Percentiles rank a stretch among this genome's conserved stretches.
These are phyloP conservation scores for Podarcis raffonei DNA, from an alignment of 2,113 vertebrate species.

Conservation along the genomic window DNA sequence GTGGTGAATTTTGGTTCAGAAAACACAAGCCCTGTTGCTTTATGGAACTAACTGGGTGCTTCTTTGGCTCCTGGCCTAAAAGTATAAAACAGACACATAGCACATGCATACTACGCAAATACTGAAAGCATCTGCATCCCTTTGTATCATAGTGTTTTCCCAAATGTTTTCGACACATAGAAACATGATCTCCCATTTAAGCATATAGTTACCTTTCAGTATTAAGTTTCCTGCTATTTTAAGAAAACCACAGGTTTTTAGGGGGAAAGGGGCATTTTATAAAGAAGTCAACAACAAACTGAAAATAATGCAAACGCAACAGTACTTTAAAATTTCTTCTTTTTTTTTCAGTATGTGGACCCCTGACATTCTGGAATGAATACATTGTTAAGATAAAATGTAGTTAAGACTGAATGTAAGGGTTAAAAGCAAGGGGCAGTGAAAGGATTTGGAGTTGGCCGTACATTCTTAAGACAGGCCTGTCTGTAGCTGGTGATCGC, in stretches of 20 bases:
- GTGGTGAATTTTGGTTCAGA: neutral
- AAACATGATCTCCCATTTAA: slow-evolving; percentile 56
- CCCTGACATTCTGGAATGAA: slow-evolving; percentile 94
- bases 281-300: slow-evolving; percentile 65
- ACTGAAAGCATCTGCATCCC: neutral
- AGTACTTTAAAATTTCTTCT: slow-evolving; percentile 79
- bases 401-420: slow-evolving; percentile 88
- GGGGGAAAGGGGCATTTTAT: slow-evolving; percentile 43
- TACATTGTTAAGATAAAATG: slow-evolving; percentile 92
- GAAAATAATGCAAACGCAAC: slow-evolving; percentile 90
- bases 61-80: neutral
- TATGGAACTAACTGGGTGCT: neutral
- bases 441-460: slow-evolving; percentile 75
- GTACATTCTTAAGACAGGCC: slow-evolving; percentile 74
- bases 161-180: slow-evolving; percentile 69
- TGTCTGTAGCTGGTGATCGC: slow-evolving; percentile 80
- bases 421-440: slow-evolving; percentile 75
- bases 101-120: neutral
- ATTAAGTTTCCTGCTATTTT: slow-evolving; percentile 68
- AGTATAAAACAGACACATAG: neutral
- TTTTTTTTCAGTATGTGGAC: slow-evolving; percentile 83
- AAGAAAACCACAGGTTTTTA: slow-evolving; percentile 55
- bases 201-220: slow-evolving; percentile 69
- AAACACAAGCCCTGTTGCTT: neutral
- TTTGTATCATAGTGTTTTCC: slow-evolving; percentile 47